A percentile compares a stretch with the other conserved stretches of the same genome.
phyloP scores from a whole-genome alignment of 2,797 vertebrate species.

The Gadopsis marmoratus region DNA sequence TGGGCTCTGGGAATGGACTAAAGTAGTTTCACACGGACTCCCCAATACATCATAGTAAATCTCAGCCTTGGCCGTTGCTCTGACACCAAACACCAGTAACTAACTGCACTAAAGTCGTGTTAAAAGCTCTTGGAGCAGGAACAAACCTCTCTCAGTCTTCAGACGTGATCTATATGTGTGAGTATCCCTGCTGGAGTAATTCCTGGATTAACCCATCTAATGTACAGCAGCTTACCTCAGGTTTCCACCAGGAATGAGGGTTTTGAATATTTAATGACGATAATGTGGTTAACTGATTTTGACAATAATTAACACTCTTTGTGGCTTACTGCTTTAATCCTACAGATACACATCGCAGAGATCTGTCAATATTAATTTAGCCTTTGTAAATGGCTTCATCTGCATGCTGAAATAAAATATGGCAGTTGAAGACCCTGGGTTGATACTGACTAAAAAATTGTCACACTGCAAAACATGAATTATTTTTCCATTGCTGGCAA shows the following conservation, averaged over 20 bases:
- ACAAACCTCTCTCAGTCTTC: slow-evolving; percentile 14
- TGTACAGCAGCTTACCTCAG: slow-evolving; percentile 39
- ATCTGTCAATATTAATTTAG: slow-evolving; percentile 48
- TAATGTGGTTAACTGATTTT: slow-evolving; percentile 74
- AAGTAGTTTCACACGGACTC: slow-evolving; percentile 51
- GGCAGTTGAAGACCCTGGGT: not conserved
- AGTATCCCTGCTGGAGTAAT: slow-evolving; percentile 41
- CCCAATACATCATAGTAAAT: slow-evolving; percentile 68
- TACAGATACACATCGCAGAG: slow-evolving; percentile 38
- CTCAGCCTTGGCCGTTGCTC: slow-evolving; percentile 52
- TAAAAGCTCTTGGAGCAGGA: slow-evolving; percentile 35
- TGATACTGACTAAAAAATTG: not conserved
- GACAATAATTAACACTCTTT: slow-evolving; percentile 63
- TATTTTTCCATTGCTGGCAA: not conserved
- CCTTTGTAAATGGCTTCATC: slow-evolving; percentile 35
- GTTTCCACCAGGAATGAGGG: slow-evolving; percentile 47
- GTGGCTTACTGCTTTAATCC: slow-evolving; percentile 64
- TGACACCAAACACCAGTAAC: slow-evolving; percentile 47
- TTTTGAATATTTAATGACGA: slow-evolving; percentile 69
- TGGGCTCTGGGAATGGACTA: slow-evolving; percentile 51
- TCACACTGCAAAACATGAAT: not conserved
- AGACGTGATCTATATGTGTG: slow-evolving; percentile 14
- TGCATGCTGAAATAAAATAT: slow-evolving; percentile 8
- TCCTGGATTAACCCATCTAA: slow-evolving; percentile 57
- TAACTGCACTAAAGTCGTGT: slow-evolving; percentile 46